Base-by-base conservation (phyloP, 1,140 invertebrate genomes). In the Mycetomoellerius zeteki region DNA sequence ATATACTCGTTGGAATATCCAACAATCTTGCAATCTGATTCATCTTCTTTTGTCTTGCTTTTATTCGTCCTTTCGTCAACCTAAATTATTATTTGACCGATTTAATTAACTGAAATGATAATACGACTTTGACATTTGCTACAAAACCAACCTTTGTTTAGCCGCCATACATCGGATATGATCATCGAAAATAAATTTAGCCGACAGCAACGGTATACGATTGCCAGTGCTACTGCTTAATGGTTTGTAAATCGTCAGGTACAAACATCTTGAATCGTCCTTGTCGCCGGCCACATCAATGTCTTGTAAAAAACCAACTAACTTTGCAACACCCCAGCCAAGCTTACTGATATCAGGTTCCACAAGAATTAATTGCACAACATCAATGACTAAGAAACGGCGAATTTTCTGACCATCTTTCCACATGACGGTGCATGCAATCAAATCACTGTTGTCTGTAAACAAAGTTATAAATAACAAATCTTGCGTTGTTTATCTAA, bases 81-180 rank as follows among this genome's bases (percentile, higher is more conserved):
- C 98, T 98, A 90, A 96, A 96, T 64, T 4, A 65, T 71, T 58
- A 62, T 78, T 54, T 54, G 58, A 84, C 0, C 43, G 21, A 71
- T 58, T 24, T 21, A 3, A 47, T 67, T 52, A 52, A 50, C n/a
- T 43, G 12, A 3, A 67, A 77, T 85, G 50, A 87, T 73, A 33
- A 65, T 21, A 43, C 12, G 80, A 88, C 30, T 43, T 47, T 7
- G 12, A 75, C 50, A 43, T 30, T 27, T 30, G 2, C 19, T 16
- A 8, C n/a, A 2, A n/a, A 58, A 19, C 19, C 30, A 19, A 98
- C 98, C 97, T 98, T 95, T 98, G 98, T 94, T 98, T 98, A 33
- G 98, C 98, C 50, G 98, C 98, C 98, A 99, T 99, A 94, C 99
- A 99, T 14, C 99, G 96, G 86, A 99, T 99, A 94, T 99, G 99